Evolutionary conservation across 2,888 invertebrate species (phyloP).

Genomic region (Lasioglossum marginatum): DNA sequence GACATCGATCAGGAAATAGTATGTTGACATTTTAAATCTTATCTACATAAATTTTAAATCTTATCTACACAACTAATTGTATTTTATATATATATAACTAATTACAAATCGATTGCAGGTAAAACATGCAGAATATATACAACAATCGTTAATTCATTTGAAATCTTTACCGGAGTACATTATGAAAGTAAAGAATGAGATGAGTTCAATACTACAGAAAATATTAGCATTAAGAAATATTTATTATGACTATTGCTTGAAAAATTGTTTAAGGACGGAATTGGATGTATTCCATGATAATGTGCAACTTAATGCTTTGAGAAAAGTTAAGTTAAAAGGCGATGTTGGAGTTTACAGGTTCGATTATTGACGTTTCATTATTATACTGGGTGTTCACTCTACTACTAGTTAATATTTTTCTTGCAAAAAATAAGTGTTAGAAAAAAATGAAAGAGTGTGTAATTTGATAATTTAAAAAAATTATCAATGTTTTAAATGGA

Average conservation of each 20-base stretch:
- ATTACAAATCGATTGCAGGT: constrained; percentile 65
- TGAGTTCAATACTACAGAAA: constrained; percentile 68
- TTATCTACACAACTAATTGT: neutral
- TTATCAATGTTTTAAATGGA: no score
- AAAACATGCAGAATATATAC: constrained; percentile 71
- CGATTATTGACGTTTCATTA: neutral
- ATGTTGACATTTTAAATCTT: constrained; percentile 35
- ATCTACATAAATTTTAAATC: constrained; percentile 1
- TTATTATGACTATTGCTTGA: constrained; percentile 64
- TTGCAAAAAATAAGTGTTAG: neutral
- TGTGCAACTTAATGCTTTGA: constrained; percentile 76
- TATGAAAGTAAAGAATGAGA: constrained; percentile 69
- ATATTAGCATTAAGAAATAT: constrained; percentile 66
- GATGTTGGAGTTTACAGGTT: constrained; percentile 77
- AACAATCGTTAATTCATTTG: constrained; percentile 75
- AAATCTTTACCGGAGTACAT: constrained; percentile 73
- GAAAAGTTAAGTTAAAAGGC: constrained; percentile 79
- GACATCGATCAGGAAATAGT: constrained; percentile 74
- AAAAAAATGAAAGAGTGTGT: neutral
- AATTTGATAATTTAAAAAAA: no score
- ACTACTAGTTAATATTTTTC: neutral
- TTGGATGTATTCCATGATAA: constrained; percentile 73
- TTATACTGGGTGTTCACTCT: neutral
- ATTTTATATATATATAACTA: constrained; percentile 8
- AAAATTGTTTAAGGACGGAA: constrained; percentile 73